phyloP scores from a whole-genome alignment of 2,113 vertebrate species.

The Anser cygnoides region DNA sequence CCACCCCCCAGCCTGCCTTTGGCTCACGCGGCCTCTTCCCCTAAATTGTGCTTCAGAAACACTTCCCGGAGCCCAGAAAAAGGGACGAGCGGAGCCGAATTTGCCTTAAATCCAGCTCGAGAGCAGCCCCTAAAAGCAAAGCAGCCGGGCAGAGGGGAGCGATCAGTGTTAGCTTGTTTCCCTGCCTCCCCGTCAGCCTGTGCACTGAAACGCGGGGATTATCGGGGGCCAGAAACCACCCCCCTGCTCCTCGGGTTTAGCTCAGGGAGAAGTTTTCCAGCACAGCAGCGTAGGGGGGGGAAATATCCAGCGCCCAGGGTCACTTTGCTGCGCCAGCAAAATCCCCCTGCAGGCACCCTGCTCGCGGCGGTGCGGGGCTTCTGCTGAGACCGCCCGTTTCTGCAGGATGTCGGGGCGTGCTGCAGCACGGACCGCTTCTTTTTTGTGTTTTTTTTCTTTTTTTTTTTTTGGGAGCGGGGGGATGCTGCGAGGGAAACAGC shows the following conservation, averaged over 20 bases:
- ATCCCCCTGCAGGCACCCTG: slow-evolving; percentile 36
- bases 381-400: slow-evolving; percentile 54
- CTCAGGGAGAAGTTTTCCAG: slow-evolving; percentile 33
- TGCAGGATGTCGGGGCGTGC: no score
- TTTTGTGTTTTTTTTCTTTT: no score
- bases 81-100: not conserved
- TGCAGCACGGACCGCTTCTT: no score
- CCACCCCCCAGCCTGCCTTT: rapidly evolving
- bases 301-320: not conserved
- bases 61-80: not conserved
- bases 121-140: not conserved
- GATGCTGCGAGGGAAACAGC: slow-evolving; percentile 20
- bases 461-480: not conserved
- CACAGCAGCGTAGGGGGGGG: not conserved
- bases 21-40: not conserved
- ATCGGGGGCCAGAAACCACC: not conserved
- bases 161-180: not conserved
- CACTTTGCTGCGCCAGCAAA: slow-evolving; percentile 51
- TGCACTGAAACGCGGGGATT: slow-evolving; percentile 13
- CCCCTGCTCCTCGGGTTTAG: not conserved
- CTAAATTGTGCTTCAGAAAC: not conserved
- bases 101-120: not conserved
- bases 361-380: slow-evolving; percentile 56
- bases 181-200: not conserved
- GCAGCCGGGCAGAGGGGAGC: not conserved